Evolutionary conservation across 2,113 vertebrate genomes (phyloP).

Genomic region (Pachyramphus minor): DNA sequence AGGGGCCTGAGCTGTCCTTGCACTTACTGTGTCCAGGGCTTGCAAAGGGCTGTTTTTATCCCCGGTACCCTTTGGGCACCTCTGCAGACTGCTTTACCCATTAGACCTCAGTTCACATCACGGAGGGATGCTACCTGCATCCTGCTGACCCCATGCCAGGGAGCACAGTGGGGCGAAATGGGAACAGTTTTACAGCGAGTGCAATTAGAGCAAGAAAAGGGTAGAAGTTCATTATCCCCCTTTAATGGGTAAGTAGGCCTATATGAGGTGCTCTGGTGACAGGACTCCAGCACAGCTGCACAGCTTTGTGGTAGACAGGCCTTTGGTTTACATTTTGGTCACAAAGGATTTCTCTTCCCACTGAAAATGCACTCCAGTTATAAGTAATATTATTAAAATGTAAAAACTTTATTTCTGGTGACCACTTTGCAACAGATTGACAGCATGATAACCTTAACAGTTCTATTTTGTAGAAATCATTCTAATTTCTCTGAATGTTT

Average conservation of each 20-base stretch:
- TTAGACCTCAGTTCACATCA: background rate
- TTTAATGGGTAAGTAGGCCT: background rate
- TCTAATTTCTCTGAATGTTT: background rate
- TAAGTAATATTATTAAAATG: background rate
- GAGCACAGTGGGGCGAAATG: background rate
- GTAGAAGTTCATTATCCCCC: background rate
- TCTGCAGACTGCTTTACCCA: background rate
- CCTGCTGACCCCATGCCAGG: background rate
- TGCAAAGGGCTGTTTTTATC: background rate
- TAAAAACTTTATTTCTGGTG: background rate
- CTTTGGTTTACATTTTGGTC: background rate
- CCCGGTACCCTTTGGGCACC: background rate
- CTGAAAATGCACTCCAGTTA: background rate
- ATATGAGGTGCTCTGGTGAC: background rate
- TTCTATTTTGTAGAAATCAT: background rate
- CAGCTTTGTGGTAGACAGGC: background rate
- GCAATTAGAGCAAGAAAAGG: background rate
- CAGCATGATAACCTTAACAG: background rate
- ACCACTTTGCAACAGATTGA: background rate
- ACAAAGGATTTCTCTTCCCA: background rate
- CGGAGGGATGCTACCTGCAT: background rate
- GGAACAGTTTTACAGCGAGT: background rate
- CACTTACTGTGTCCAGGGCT: accelerated
- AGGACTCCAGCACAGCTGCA: background rate
- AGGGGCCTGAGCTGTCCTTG: background rate